phyloP scores from a whole-genome alignment of 2,797 vertebrate genomes.

The Setipinna tenuifilis region DNA sequence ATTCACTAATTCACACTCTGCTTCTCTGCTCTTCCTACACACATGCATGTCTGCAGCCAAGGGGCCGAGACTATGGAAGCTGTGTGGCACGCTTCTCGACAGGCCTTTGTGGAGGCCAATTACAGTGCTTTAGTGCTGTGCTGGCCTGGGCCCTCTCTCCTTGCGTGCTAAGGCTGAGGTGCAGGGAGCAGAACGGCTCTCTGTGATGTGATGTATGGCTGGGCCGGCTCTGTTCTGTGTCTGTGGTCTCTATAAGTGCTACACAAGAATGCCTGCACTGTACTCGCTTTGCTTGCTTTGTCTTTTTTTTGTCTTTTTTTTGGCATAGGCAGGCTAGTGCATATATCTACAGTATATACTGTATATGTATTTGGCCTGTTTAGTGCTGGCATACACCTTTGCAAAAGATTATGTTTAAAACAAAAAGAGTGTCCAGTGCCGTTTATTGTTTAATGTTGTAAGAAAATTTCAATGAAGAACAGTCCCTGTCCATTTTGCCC shows the following conservation, averaged over 20 bases:
- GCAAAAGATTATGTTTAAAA: too few species aligned
- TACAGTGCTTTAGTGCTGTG: constrained; percentile 55
- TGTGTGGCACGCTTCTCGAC: constrained; percentile 52
- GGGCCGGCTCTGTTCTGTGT: background rate
- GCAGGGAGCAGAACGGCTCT: background rate
- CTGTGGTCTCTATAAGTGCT: background rate
- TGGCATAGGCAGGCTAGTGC: background rate
- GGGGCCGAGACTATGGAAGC: constrained; percentile 57
- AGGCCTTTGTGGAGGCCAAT: constrained; percentile 57
- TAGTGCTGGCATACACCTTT: too few species aligned
- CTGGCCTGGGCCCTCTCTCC: constrained; percentile 38
- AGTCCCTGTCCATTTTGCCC: too few species aligned
- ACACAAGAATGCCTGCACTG: background rate
- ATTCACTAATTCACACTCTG: constrained; percentile 35
- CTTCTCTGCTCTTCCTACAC: constrained; percentile 34
- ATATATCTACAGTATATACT: too few species aligned
- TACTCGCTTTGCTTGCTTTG: background rate
- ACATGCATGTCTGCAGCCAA: constrained; percentile 57
- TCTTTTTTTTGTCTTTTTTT: background rate
- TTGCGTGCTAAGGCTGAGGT: background rate
- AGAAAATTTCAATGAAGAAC: too few species aligned
- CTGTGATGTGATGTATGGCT: background rate
- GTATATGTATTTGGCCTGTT: too few species aligned
- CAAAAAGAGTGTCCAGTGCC: too few species aligned
- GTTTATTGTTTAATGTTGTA: too few species aligned